A percentile compares a stretch with the other conserved stretches of the same genome.
Evolutionary conservation across 2,797 vertebrate species (phyloP).

Genomic region (Enteromius treurensis): DNA sequence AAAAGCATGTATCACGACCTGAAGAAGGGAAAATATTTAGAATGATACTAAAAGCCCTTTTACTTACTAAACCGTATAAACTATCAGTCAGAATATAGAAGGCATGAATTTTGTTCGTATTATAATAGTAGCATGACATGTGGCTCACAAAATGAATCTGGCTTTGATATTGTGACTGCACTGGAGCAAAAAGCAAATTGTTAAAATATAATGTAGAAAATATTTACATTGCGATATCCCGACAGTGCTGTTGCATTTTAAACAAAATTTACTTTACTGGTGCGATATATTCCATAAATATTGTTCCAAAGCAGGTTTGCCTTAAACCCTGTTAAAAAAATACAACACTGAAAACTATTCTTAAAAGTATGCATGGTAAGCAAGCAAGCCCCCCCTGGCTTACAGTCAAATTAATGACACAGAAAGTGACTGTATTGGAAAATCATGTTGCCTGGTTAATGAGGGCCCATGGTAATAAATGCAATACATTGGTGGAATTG

Average conservation of each 20-base stretch:
- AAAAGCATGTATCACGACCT: neutral
- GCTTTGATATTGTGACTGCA: neutral
- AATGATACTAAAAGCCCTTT: neutral
- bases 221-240: neutral
- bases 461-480: neutral
- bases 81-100: neutral
- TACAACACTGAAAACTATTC: neutral
- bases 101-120: neutral
- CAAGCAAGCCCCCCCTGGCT: neutral
- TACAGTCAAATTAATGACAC: neutral
- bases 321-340: neutral
- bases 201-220: neutral
- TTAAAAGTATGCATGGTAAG: neutral
- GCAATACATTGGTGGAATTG: neutral
- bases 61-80: neutral
- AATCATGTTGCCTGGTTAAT: neutral
- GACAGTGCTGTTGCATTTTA: neutral
- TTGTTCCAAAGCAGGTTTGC: conserved; percentile 1
- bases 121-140: neutral
- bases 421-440: neutral
- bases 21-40: neutral
- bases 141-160: neutral
- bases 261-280: neutral
- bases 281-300: neutral
- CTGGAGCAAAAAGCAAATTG: neutral